A percentile compares a stretch with the other conserved stretches of the same genome.
phyloP scores from a whole-genome alignment of 2,797 vertebrate species.

The Artibeus lituratus region DNA sequence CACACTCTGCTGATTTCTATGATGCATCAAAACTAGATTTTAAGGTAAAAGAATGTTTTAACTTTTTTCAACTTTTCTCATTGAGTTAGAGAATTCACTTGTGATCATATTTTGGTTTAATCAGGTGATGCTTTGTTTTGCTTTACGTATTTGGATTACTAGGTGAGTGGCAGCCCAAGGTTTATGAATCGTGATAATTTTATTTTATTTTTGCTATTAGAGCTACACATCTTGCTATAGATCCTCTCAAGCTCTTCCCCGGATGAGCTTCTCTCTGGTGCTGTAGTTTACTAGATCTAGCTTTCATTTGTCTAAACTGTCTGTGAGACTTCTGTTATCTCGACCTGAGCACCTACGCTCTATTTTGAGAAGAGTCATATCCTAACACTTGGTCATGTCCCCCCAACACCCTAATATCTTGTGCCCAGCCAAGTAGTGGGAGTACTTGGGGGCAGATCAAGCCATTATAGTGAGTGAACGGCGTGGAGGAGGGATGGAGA shows the following conservation, averaged over 20 bases:
- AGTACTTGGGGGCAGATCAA: background rate
- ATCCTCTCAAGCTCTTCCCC: background rate
- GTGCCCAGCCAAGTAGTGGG: background rate
- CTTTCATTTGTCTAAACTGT: background rate
- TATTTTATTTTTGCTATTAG: background rate
- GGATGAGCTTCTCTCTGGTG: background rate
- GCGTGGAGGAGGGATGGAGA: background rate
- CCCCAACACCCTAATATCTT: background rate
- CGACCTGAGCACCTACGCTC: background rate
- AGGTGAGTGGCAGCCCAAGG: background rate
- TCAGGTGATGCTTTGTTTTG: background rate
- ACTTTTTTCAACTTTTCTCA: background rate
- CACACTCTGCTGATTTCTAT: slow-evolving; percentile 85
- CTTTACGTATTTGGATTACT: background rate
- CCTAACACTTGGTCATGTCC: background rate
- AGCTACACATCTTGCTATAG: background rate
- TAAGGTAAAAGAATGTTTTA: slow-evolving; percentile 83
- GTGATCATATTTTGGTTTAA: background rate
- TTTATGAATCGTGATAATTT: background rate
- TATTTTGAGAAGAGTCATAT: background rate
- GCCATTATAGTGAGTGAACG: background rate
- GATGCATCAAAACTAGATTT: slow-evolving; percentile 80
- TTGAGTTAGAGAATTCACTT: slow-evolving; percentile 21
- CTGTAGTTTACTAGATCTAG: background rate
- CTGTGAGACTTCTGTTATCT: background rate